phyloP scores from a whole-genome alignment of 2,797 vertebrate genomes.

The Poeciliopsis presidionis region DNA sequence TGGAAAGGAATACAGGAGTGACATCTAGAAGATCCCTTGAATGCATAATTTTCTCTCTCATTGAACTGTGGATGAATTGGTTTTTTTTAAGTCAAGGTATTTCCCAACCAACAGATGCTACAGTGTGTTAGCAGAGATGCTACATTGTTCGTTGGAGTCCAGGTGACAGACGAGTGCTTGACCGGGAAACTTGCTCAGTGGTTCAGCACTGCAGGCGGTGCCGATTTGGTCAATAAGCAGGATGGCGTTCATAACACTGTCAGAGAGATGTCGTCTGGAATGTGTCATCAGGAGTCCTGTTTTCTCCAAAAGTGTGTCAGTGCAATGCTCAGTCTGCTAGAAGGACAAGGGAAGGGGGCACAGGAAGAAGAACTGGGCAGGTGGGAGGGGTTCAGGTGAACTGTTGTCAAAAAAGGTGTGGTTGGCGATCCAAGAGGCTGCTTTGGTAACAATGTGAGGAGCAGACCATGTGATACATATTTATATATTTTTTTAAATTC shows the following conservation, averaged over 20 bases:
- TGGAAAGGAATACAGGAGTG: constrained; percentile 68
- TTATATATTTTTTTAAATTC: constrained; percentile 44
- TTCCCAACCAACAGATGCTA: constrained; percentile 86
- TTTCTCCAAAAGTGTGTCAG: constrained; percentile 75
- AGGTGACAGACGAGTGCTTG: constrained; percentile 60
- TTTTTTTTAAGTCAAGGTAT: constrained; percentile 67
- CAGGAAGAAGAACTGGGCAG: not conserved
- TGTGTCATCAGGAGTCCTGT: constrained; percentile 75
- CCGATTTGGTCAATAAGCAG: constrained; percentile 64
- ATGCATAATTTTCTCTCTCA: constrained; percentile 76
- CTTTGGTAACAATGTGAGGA: constrained; percentile 86
- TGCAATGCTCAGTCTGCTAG: constrained; percentile 78
- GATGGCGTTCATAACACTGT: constrained; percentile 58
- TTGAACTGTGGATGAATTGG: constrained; percentile 66
- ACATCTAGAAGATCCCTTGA: constrained; percentile 76
- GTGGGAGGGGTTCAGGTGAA: constrained; percentile 52
- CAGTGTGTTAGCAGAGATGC: constrained; percentile 86
- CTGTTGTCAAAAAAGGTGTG: constrained; percentile 73
- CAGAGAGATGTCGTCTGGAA: constrained; percentile 74
- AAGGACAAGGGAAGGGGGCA: constrained; percentile 25
- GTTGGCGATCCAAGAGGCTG: constrained; percentile 82
- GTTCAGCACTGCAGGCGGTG: constrained; percentile 55
- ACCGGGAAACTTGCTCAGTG: constrained; percentile 68
- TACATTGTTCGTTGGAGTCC: constrained; percentile 83
- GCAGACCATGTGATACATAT: constrained; percentile 70